Evolutionary conservation across 2,797 vertebrate genomes (phyloP).

Genomic region (Scolopax rusticola): DNA sequence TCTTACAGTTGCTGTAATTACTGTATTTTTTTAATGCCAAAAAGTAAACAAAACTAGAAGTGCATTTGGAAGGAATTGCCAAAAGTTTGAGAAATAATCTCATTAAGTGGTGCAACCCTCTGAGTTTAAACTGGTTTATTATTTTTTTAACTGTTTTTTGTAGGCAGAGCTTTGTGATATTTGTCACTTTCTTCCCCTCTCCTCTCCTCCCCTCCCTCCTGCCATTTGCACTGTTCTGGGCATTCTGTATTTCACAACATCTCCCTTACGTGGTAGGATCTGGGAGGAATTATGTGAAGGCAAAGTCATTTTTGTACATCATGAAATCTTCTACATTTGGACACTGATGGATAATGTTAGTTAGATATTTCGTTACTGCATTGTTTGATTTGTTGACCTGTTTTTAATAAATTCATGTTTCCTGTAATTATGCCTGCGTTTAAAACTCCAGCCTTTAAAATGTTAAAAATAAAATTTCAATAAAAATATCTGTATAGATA

Average conservation of each 20-base stretch:
- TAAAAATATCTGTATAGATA: neutral
- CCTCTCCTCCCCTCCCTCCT: too few relatives aligned
- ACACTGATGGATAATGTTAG: neutral
- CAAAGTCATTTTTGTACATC: neutral
- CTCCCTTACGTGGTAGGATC: fast-evolving
- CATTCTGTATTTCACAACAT: neutral
- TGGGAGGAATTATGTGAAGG: neutral
- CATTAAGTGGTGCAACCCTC: neutral
- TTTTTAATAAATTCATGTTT: neutral
- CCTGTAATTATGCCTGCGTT: neutral
- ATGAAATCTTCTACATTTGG: neutral
- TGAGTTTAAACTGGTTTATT: neutral
- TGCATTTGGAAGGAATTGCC: neutral
- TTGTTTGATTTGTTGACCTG: neutral
- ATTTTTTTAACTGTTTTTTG: neutral
- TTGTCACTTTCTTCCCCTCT: neutral
- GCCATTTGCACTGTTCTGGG: neutral
- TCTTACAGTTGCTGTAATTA: neutral
- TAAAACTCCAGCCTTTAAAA: neutral
- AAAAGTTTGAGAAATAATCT: neutral
- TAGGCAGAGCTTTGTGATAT: neutral
- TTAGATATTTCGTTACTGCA: neutral
- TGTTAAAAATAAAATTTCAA: neutral
- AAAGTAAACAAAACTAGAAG: neutral
- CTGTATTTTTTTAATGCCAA: neutral